phyloP scores from a whole-genome alignment of 1,140 invertebrate genomes.

The Thalassaphorura encarpata region DNA sequence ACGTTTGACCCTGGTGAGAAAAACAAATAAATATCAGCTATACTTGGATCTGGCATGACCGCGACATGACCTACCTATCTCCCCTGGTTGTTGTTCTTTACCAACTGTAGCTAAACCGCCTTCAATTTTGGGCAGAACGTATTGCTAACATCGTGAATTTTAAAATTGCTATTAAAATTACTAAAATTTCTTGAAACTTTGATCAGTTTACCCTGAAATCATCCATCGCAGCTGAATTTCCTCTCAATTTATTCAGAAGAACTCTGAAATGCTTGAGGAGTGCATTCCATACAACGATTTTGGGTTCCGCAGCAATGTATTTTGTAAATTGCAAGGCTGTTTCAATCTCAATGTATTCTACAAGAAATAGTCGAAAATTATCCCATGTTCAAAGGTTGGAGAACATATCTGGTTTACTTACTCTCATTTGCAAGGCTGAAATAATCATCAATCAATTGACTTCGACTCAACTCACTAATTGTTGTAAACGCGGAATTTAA shows the following conservation, averaged over 20 bases:
- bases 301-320: constrained; percentile 14
- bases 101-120: constrained; percentile 11
- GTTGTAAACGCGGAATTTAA: constrained; percentile 1
- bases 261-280: constrained; percentile 12
- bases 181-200: neutral
- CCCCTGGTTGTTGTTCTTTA: constrained; percentile 11
- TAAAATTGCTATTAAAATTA: neutral
- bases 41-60: neutral
- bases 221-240: neutral
- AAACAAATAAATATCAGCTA: neutral
- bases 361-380: constrained; percentile 1
- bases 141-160: constrained; percentile 3
- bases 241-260: constrained; percentile 4
- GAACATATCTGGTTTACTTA: constrained; percentile 5
- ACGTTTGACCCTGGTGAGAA: neutral
- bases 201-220: neutral
- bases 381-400: neutral
- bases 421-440: constrained; percentile 14
- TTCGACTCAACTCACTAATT: constrained; percentile 15
- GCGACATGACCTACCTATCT: constrained; percentile 2
- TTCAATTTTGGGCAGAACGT: constrained; percentile 14
- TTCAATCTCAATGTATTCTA: constrained; percentile 18
- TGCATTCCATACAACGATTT: constrained; percentile 22
- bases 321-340: constrained; percentile 10
- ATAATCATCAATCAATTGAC: constrained; percentile 26